Conservation (phyloP, 2,888 invertebrate species). For the Siphonodentalium dalli region DNA sequence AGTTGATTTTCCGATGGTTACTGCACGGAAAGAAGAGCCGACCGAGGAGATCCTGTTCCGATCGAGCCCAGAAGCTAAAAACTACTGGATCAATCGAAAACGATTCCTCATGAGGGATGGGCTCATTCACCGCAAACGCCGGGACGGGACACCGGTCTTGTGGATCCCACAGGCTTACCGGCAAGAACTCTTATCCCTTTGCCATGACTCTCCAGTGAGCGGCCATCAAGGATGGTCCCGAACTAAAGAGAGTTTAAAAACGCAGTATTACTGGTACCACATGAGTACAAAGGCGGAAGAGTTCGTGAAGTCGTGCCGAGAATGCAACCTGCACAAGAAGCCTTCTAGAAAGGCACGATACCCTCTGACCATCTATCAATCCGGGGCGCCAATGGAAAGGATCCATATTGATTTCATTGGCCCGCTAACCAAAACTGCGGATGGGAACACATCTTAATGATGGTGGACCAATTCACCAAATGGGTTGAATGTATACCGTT, state of each 20-base stretch:
- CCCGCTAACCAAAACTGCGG: constrained; percentile 13
- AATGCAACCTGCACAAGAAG: constrained; percentile 2
- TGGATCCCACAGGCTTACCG: not conserved
- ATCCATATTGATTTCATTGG: constrained; percentile 21
- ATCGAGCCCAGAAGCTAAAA: constrained; percentile 1
- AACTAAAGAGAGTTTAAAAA: constrained; percentile 4
- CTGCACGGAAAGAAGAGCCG: no score
- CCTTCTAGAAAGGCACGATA: not conserved
- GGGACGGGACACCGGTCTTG: not conserved
- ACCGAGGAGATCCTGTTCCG: not conserved
- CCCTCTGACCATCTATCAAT: constrained; percentile 73
- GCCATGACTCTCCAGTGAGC: constrained; percentile 2
- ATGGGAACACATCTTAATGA: constrained; percentile 15
- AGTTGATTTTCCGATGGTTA: no score
- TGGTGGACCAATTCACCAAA: constrained; percentile 16
- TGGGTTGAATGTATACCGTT: constrained; percentile 4
- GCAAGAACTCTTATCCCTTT: not conserved
- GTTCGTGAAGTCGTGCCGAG: not conserved
- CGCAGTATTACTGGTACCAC: not conserved
- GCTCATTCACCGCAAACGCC: no score
- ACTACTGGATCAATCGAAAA: constrained; percentile 5
- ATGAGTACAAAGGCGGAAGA: not conserved
- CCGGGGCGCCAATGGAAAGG: constrained; percentile 69
- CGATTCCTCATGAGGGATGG: not conserved
- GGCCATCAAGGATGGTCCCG: constrained; percentile 9